Evolutionary conservation across 2,888 invertebrate species (phyloP), one percentile per base, ranked within the genome.

Genomic region (Dolichomitus sp.): DNA sequence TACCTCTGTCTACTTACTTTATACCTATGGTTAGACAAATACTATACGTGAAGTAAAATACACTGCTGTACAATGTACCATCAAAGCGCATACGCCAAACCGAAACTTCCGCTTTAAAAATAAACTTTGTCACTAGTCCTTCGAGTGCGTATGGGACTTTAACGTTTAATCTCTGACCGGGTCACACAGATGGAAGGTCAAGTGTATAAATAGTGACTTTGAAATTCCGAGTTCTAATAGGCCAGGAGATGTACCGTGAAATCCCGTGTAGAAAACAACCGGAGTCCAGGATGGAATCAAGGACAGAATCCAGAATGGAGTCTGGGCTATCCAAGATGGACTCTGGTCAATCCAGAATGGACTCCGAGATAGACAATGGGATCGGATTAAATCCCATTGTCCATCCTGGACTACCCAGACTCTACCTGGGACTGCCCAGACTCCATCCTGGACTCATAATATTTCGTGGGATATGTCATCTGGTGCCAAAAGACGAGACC

Each of bases 51-150:
- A 42, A 45, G 48, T 48, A 59, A 59, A 50, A 23, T 77, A 68
- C 17, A 63, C 68, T 61, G 63, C 63, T 61, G 23, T 42, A 14
- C 57, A 23, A 66, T 59, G 54, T 48, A 72, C 66, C 1, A 42
- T 45, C 19, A 69, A 23, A 45, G 52, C 52, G 33, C 30, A 40
- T 48, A n/a, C 57, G 27, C 57, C 37, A 61, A 65, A 45, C 48
- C 83, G 19, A 76, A 87, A 87, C 85, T 88, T 87, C 83, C 77
- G 80, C 85, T 86, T 90, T 86, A 87, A 90, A 89, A 90, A 90
- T 88, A 90, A 90, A 90, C 88, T 89, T 89, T 83, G 81, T 87
- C 87, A 73, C 68, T 72, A 87, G 75, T 81, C 37, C 57, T 61
- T 76, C 83, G 83, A 80, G 80, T 83, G 65, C 78, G 82, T 84